Base-by-base conservation (phyloP, 2,113 vertebrate genomes). In the Butorides virescens region DNA sequence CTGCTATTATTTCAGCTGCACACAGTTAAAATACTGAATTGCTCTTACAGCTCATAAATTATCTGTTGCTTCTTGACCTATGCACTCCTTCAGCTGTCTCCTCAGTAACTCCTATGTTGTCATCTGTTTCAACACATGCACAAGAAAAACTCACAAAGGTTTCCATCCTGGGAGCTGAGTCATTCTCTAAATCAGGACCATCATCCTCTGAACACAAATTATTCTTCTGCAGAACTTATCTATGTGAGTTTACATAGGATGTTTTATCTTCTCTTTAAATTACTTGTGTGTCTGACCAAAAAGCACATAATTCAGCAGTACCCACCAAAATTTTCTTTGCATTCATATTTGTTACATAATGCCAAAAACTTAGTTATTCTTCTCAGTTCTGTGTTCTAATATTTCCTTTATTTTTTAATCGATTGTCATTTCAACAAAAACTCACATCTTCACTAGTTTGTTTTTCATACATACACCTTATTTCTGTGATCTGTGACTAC, bases 171-270 rank as follows among this genome's bases (percentile, higher is more conserved):
- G 74, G 50, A 73, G 70, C 70, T 95, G 91, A 95, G 91, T 97
- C 92, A 95, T 88, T 27, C 17, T 86, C 94, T 95, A 94, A 92
- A 90, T 87, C 65, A 50, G 92, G 77, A 79, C 47, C 62, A 5
- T 85, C 91, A 3, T 76, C 25, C 25, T 81, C 32, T 25, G 20
- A 87, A 37, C 50, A 73, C 42, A 75, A 76, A 92, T 61, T 50
- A 10, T 73, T 85, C 34, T 39, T 70, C 74, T 91, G 53, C n/a
- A 90, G 66, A 73, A 58, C 62, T 72, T 92, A 61, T 36, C 47
- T 53, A 22, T 52, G 27, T 52, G 44, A n/a, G 84, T 81, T 77
- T 81, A n/a, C 13, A 67, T 2, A 29, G 2, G 11, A 59, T 32
- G 11, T 72, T 90, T 77, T 53, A 72, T 21, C 9, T 74, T 70